These are phyloP conservation scores for Acropora yongei DNA, from an alignment of 64 coral and sea anemone genomes.

Conservation along the genomic window DNA sequence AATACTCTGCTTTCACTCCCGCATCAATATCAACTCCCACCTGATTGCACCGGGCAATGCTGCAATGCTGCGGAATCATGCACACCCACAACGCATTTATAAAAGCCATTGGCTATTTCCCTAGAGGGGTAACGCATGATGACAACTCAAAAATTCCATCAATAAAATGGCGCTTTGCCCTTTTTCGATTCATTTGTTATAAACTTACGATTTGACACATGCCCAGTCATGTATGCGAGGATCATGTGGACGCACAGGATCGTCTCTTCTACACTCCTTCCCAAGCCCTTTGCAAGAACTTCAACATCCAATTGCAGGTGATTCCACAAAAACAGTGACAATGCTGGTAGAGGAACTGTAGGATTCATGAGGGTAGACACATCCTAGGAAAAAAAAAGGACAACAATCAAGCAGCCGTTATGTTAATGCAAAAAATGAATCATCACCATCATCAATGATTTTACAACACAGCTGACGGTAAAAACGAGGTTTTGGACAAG, in stretches of 20 bases:
- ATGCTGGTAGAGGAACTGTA: constrained; percentile 11
- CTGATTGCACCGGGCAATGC: too few relatives aligned
- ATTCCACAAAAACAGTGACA: constrained; percentile 48
- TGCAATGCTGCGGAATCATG: too few relatives aligned
- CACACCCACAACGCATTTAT: too few relatives aligned
- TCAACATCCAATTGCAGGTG: constrained; percentile 39
- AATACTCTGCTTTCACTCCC: too few relatives aligned
- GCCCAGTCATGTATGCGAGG: constrained; percentile 35
- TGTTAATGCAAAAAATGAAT: neutral
- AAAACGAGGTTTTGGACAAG: too few relatives aligned
- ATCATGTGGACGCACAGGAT: constrained; percentile 46
- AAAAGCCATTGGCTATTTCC: too few relatives aligned
- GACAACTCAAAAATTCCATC: too few relatives aligned
- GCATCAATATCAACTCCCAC: too few relatives aligned
- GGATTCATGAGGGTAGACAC: constrained; percentile 10
- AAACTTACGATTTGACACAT: constrained; percentile 20
- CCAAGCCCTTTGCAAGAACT: constrained; percentile 36
- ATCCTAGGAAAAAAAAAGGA: neutral
- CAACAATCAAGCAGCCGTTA: neutral
- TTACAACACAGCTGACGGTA: too few relatives aligned
- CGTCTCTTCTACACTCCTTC: constrained; percentile 59
- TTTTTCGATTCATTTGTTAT: neutral
- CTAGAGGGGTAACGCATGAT: too few relatives aligned
- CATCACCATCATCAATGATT: too few relatives aligned
- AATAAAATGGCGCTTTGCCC: too few relatives aligned